Conservation (phyloP, 92 coral and sea anemone species). For the Anthopleura xanthogrammica region DNA sequence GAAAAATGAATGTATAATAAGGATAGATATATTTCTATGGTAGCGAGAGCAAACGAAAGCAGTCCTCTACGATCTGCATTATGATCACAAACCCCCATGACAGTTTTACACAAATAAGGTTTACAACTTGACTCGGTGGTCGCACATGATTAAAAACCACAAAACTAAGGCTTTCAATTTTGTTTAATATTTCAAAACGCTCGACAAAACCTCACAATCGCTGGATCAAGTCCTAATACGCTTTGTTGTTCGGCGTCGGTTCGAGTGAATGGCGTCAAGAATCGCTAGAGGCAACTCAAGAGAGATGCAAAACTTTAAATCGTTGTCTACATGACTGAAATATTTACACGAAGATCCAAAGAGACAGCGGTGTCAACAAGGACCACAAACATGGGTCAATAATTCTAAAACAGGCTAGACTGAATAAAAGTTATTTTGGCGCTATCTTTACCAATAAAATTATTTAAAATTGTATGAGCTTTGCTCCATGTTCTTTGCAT, state of each 20-base stretch:
- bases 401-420: background rate
- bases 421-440: background rate
- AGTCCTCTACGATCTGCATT: background rate
- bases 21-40: background rate
- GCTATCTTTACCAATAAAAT: background rate
- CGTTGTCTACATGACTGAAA: background rate
- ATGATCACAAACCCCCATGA: background rate
- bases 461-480: background rate
- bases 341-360: background rate
- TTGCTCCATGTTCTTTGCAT: background rate
- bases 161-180: conserved; percentile 15
- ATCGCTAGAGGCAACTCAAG: conserved; percentile 2
- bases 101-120: conserved; percentile 11
- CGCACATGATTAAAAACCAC: conserved; percentile 13
- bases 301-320: background rate
- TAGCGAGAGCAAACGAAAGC: background rate
- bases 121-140: conserved; percentile 3
- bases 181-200: conserved; percentile 26
- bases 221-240: background rate
- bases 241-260: background rate
- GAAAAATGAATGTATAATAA: too few species aligned
- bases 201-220: conserved; percentile 10
- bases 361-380: background rate
- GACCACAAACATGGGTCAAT: background rate
- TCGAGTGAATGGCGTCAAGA: background rate